Percentiles rank a stretch among this genome's conserved stretches.
Evolutionary conservation across 2,797 vertebrate genomes (phyloP).

Genomic region (Hybognathus amarus): DNA sequence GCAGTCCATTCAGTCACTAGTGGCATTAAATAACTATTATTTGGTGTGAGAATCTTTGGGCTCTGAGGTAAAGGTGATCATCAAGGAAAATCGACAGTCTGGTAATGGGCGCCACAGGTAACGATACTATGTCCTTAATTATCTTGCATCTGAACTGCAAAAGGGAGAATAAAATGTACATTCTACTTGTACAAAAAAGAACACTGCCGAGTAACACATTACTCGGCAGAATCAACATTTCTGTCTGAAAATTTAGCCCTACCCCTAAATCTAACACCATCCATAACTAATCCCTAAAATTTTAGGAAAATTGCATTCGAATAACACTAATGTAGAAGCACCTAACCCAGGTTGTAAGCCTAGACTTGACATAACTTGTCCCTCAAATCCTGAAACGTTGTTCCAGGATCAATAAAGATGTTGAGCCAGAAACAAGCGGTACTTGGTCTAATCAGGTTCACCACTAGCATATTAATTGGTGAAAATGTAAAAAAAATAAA

Average conservation of each 20-base stretch:
- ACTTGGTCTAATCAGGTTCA: not conserved
- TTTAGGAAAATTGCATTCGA: no score
- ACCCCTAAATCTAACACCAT: not conserved
- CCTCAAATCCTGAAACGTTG: no score
- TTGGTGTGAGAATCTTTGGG: constrained; percentile 77
- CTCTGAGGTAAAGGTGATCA: constrained; percentile 77
- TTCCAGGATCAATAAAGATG: no score
- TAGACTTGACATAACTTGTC: not conserved
- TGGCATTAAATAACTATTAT: constrained; percentile 91
- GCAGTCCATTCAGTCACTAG: constrained; percentile 83
- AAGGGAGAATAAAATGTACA: not conserved
- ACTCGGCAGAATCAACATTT: not conserved
- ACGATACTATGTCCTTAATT: constrained; percentile 24
- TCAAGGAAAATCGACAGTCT: constrained; percentile 81
- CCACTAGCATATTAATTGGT: constrained; percentile 23
- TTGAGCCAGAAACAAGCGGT: no score
- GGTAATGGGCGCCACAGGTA: constrained; percentile 72
- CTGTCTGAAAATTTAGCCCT: not conserved
- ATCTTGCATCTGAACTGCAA: not conserved
- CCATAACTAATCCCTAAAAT: not conserved
- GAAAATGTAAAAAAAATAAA: not conserved
- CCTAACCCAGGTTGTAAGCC: not conserved
- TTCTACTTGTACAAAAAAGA: not conserved
- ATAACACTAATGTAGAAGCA: not conserved
- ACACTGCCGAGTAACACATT: not conserved